phyloP scores from a whole-genome alignment of 2,113 vertebrate species.

The Haemorhous mexicanus region DNA sequence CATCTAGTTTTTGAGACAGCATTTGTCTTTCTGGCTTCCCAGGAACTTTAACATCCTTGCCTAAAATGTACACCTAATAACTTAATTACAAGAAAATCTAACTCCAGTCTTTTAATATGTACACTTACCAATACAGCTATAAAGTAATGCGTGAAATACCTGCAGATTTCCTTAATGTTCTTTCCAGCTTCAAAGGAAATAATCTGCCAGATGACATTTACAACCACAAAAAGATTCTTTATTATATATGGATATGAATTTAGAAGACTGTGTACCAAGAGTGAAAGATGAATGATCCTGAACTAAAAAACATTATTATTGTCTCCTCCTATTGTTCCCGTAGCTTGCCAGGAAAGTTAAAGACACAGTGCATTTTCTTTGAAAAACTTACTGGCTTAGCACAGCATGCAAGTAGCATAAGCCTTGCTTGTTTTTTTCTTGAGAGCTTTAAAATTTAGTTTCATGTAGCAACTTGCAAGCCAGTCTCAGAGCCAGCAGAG shows the following conservation, averaged over 20 bases:
- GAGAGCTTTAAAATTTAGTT: neutral
- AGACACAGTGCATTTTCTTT: neutral
- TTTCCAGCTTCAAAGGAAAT: neutral
- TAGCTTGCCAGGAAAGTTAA: neutral
- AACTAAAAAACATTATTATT: neutral
- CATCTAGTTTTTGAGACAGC: neutral
- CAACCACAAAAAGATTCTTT: neutral
- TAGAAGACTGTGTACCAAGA: neutral
- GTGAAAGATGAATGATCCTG: neutral
- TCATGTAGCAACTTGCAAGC: neutral
- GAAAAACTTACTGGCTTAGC: neutral
- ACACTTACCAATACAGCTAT: neutral
- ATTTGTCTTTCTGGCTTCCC: neutral
- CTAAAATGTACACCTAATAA: neutral
- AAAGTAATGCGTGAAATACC: neutral
- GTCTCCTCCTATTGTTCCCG: neutral
- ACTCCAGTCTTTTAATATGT: neutral
- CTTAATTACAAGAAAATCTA: neutral
- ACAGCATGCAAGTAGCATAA: neutral
- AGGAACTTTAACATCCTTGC: neutral
- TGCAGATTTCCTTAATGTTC: neutral
- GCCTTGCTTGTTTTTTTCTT: neutral
- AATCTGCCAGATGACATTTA: neutral
- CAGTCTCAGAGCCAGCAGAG: neutral
- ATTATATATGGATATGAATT: neutral